Percentiles rank a stretch among this genome's conserved stretches.
These are phyloP conservation scores for Zeus faber DNA, from an alignment of 2,113 vertebrate species.

Conservation along the genomic window DNA sequence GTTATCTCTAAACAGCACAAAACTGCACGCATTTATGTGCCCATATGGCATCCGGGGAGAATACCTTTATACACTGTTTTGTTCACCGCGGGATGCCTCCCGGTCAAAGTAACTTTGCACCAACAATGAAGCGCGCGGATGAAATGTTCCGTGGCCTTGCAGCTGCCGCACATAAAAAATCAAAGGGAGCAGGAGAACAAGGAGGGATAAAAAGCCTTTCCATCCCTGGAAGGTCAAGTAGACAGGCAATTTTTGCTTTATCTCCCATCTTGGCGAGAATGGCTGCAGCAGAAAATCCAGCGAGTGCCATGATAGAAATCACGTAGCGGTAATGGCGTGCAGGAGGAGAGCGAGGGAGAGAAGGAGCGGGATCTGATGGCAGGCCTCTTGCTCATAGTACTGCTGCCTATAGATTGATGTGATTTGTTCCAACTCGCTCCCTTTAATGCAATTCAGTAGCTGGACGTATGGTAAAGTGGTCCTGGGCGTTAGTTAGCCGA, in stretches of 20 bases:
- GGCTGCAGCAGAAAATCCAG: constrained; percentile 39
- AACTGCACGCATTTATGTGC: constrained; percentile 15
- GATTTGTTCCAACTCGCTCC: constrained; percentile 18
- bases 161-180: constrained; percentile 34
- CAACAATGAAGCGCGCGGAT: constrained; percentile 28
- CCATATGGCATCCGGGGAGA: constrained; percentile 11
- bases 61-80: constrained; percentile 8
- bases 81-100: constrained; percentile 23
- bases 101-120: constrained; percentile 30
- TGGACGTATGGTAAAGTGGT: constrained; percentile 21
- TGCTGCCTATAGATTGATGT: constrained; percentile 36
- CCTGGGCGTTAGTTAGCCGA: not conserved
- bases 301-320: constrained; percentile 48
- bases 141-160: constrained; percentile 38
- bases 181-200: not conserved
- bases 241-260: constrained; percentile 42
- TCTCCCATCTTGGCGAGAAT: constrained; percentile 38
- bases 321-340: constrained; percentile 33
- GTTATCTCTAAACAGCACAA: constrained; percentile 18
- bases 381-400: constrained; percentile 30
- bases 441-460: constrained; percentile 44
- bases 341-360: constrained; percentile 15
- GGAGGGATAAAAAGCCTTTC: constrained; percentile 48
- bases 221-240: constrained; percentile 57
- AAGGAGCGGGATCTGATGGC: constrained; percentile 29